Evolutionary conservation across 2,113 vertebrate genomes (phyloP).

Genomic region (Hyla sarda): DNA sequence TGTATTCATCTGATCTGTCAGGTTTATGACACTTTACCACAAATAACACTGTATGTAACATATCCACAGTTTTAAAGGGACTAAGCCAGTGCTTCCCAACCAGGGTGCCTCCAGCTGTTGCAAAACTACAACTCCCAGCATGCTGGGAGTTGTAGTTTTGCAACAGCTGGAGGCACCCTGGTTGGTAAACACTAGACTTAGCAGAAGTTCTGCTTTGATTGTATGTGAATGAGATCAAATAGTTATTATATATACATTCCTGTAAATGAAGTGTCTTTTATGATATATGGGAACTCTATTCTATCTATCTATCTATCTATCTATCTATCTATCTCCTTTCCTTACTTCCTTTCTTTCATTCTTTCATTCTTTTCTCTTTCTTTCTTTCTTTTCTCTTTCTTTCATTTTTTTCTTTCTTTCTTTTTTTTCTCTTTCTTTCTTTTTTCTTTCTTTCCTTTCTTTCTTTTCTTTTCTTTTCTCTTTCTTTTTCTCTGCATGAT

Average conservation of each 20-base stretch:
- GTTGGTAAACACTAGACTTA: too few relatives aligned
- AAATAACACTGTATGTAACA: neutral
- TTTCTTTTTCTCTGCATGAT: neutral
- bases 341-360: neutral
- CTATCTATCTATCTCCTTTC: neutral
- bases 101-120: too few relatives aligned
- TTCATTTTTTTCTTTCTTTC: neutral
- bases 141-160: too few relatives aligned
- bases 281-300: neutral
- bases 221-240: neutral
- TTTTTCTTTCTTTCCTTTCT: neutral
- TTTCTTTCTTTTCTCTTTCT: neutral
- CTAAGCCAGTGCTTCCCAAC: too few relatives aligned
- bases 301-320: neutral
- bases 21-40: neutral
- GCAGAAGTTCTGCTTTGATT: neutral
- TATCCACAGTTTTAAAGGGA: neutral
- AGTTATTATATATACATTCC: neutral
- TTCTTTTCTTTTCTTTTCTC: too few relatives aligned
- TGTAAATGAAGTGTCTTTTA: neutral
- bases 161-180: too few relatives aligned
- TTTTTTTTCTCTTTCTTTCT: neutral
- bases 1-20: neutral
- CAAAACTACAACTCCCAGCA: too few relatives aligned
- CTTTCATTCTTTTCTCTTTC: neutral